A percentile compares a stretch with the other conserved stretches of the same genome.
These are phyloP conservation scores for Microctonus aethiopoides DNA, from an alignment of 2,888 invertebrate species.

Conservation along the genomic window DNA sequence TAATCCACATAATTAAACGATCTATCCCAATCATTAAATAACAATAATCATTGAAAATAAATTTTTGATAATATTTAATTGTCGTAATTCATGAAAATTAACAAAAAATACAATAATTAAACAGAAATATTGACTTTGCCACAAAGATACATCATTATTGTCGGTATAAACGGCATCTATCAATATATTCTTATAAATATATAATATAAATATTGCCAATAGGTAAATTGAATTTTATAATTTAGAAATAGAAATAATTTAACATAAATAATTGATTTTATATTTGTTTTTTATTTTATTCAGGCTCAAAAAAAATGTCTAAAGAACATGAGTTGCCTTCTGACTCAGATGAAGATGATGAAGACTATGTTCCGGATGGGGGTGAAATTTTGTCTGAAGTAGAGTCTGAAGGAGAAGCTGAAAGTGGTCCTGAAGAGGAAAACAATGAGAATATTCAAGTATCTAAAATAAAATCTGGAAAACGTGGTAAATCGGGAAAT, in stretches of 20 bases:
- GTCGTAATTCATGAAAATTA: background rate
- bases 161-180: background rate
- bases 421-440: slow-evolving; percentile 72
- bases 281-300: background rate
- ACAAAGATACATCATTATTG: background rate
- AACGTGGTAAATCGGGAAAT: slow-evolving; percentile 35
- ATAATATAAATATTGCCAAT: background rate
- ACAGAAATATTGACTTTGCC: background rate
- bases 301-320: slow-evolving; percentile 50
- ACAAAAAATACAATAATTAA: background rate
- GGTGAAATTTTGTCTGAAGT: slow-evolving; percentile 76
- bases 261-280: background rate
- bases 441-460: slow-evolving; percentile 58
- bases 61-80: too few relatives aligned
- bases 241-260: too few relatives aligned
- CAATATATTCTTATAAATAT: background rate
- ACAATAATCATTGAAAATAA: background rate
- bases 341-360: slow-evolving; percentile 81
- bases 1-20: background rate
- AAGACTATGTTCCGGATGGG: slow-evolving; percentile 79
- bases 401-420: slow-evolving; percentile 74
- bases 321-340: slow-evolving; percentile 70
- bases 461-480: slow-evolving; percentile 46
- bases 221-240: background rate
- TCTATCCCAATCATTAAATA: background rate